phyloP scores from a whole-genome alignment of 2,797 vertebrate genomes.

The Pantherophis alleghaniensis region DNA sequence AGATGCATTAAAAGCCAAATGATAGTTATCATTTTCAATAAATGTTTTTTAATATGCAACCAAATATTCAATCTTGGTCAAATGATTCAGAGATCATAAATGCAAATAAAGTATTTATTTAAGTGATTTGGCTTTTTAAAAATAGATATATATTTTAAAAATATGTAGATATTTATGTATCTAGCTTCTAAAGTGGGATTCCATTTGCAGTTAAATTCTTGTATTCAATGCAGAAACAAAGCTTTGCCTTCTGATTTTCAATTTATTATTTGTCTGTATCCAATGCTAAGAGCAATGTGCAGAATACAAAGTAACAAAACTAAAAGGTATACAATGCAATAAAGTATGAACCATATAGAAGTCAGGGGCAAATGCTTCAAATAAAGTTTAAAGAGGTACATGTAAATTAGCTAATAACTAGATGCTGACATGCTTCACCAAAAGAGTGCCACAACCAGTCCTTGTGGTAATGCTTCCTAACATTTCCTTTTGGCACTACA shows the following conservation, averaged over 20 bases:
- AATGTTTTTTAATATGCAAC: not conserved
- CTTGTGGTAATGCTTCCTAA: not conserved
- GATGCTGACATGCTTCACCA: not conserved
- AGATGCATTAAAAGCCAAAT: not conserved
- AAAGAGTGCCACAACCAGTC: not conserved
- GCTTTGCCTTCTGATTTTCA: not conserved
- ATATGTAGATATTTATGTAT: not conserved
- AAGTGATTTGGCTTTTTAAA: slow-evolving; percentile 3
- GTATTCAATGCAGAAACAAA: not conserved
- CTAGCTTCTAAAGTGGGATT: not conserved
- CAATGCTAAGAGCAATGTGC: not conserved
- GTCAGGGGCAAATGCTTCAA: not conserved
- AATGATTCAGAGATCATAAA: not conserved
- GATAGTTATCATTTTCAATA: not conserved
- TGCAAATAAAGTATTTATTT: not conserved
- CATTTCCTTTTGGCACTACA: not conserved
- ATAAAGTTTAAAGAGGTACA: not conserved
- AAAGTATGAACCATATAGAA: not conserved
- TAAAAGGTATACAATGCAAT: not conserved
- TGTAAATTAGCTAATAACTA: not conserved
- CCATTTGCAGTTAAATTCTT: too few relatives aligned
- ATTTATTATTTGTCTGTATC: not conserved
- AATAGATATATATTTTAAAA: slow-evolving; percentile 1
- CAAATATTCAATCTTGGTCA: not conserved
- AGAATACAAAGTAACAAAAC: not conserved